Evolutionary conservation across 2,888 invertebrate genomes (phyloP), one percentile per base, ranked within the genome.

Genomic region (Neelides folsomi): DNA sequence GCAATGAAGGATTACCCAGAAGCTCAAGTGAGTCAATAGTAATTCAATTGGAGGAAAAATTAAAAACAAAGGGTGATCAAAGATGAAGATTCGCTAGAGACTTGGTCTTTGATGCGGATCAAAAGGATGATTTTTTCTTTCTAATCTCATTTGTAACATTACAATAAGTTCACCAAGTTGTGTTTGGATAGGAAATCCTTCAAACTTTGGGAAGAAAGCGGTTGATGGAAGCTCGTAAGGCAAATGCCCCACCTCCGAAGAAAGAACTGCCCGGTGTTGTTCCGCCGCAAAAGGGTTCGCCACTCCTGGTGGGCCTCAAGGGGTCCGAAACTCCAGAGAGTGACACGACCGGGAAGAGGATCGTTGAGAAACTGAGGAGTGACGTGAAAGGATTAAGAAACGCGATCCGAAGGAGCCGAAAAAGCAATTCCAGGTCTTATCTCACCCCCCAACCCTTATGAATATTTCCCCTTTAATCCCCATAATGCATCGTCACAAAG

Each of bases 1-100:
- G 94, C 94, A 1, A 89, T 94, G 83, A 93, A 93, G 69, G 94
- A 94, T 70, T 94, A 94, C 67, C 94, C 94, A 0, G 93, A 94
- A 71, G 94, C 94, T 0, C 90, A 93, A 71, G 76, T 75, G 65
- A 55, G 65, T 49, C 12, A 34, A 9, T 51, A 3, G n/a, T 12
- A 19, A 10, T 27, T 27, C 4, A 27, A 27, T 27, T 27, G 27
- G 7, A 3, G n/a, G 34, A 8, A 12, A 43, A 42, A 7, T 34
- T 27, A 16, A 40, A 15, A 27, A 12, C 16, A 49, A 51, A 37
- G 9, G 10, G 2, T 27, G 4, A 51, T 13, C 10, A 38, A 48
- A 38, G 27, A n/a, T 34, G 35, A 15, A 34, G 16, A 13, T 46
- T 19, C n/a, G 46, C 6, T 5, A 2, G n/a, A 20, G 46, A 47